Evolutionary conservation across 2,888 invertebrate genomes (phyloP).

Genomic region (Sisyra terminalis): DNA sequence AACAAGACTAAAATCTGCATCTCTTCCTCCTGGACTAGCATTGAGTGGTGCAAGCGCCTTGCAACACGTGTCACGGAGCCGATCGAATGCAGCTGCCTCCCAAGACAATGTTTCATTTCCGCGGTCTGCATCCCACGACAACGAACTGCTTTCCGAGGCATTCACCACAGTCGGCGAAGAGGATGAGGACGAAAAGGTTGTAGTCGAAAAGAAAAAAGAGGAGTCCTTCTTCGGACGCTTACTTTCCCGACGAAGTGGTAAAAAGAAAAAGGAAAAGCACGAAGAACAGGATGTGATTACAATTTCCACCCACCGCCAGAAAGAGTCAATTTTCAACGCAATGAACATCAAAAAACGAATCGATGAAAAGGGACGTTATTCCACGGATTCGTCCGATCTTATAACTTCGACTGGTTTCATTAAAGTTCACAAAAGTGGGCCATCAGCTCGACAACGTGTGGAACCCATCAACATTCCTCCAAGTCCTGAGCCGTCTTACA

Average conservation of each 20-base stretch:
- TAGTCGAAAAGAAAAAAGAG: conserved; percentile 30
- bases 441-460: conserved; percentile 36
- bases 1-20: conserved; percentile 43
- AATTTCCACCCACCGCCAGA: conserved; percentile 19
- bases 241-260: conserved; percentile 50
- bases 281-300: background rate
- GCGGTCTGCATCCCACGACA: conserved; percentile 7
- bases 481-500: conserved; percentile 18
- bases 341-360: conserved; percentile 33
- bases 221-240: conserved; percentile 48
- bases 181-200: conserved; percentile 22
- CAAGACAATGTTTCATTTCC: conserved; percentile 8
- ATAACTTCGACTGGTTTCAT: conserved; percentile 16
- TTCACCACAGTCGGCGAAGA: conserved; percentile 20
- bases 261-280: conserved; percentile 42
- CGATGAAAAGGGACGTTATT: conserved; percentile 34
- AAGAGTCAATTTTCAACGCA: conserved; percentile 20
- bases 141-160: conserved; percentile 16
- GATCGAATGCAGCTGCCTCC: conserved; percentile 24
- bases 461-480: conserved; percentile 35
- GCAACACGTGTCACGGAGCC: conserved; percentile 33
- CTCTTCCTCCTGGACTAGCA: conserved; percentile 43
- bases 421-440: conserved; percentile 26
- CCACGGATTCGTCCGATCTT: conserved; percentile 20
- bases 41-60: conserved; percentile 30